Percentiles rank a stretch among this genome's conserved stretches.
phyloP scores from a whole-genome alignment of 2,797 vertebrate genomes.

The Crenuchus spilurus region DNA sequence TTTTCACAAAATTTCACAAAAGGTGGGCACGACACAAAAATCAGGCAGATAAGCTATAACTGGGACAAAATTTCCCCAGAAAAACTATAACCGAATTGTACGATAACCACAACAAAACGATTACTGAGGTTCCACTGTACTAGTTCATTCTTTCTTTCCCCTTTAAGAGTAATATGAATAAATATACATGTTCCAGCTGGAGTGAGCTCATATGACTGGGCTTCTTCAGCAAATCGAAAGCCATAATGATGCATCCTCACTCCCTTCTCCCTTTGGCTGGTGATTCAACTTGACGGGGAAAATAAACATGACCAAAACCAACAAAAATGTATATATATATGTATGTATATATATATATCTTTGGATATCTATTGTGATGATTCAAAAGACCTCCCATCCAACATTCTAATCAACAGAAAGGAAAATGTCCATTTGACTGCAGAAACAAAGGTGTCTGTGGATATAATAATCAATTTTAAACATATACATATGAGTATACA shows the following conservation, averaged over 20 bases:
- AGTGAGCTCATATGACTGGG: constrained; percentile 39
- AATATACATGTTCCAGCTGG: constrained; percentile 7
- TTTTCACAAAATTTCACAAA: no score
- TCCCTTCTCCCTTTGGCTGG: constrained; percentile 65
- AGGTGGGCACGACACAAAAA: no score
- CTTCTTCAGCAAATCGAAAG: constrained; percentile 25
- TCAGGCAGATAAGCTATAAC: no score
- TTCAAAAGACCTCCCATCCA: constrained; percentile 43
- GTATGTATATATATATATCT: no score
- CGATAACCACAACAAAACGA: no score
- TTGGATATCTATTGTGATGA: constrained; percentile 67
- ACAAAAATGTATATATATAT: no score
- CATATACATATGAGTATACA: constrained; percentile 56
- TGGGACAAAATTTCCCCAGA: no score
- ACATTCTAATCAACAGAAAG: constrained; percentile 31
- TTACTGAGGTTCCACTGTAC: no score
- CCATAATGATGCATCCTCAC: constrained; percentile 2
- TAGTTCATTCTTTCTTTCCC: no score
- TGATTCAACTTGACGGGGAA: constrained; percentile 65
- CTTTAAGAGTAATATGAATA: constrained; percentile 2
- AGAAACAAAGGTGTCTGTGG: constrained; percentile 62
- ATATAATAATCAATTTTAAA: constrained; percentile 55
- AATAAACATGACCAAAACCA: constrained; percentile 75
- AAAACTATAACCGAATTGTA: no score
- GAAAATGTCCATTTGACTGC: constrained; percentile 44